Percentiles rank a stretch among this genome's conserved stretches.
These are phyloP conservation scores for Eristalis tenax DNA, from an alignment of 2,888 invertebrate genomes.

Conservation along the genomic window DNA sequence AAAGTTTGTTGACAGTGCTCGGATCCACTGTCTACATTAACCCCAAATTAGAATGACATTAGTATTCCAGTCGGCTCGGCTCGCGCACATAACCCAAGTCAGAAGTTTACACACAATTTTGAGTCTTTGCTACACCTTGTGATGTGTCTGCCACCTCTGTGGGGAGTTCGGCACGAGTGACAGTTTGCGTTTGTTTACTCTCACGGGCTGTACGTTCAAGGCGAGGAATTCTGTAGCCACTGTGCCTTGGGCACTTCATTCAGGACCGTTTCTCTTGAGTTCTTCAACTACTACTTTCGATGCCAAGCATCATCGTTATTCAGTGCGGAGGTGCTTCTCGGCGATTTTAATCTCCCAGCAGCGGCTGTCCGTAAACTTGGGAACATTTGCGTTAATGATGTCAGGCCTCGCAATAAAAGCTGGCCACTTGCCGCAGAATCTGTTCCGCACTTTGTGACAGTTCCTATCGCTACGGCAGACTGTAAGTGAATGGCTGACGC, in stretches of 20 bases:
- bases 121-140: not conserved
- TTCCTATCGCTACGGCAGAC: not conserved
- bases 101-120: not conserved
- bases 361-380: too few relatives aligned
- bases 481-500: not conserved
- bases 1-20: not conserved
- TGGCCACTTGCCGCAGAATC: not conserved
- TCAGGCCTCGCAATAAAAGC: not conserved
- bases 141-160: not conserved
- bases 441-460: not conserved
- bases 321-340: not conserved
- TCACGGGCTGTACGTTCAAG: not conserved
- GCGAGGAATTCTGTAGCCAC: not conserved
- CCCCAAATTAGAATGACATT: not conserved
- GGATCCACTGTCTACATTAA: not conserved
- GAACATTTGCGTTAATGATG: not conserved
- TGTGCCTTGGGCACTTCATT: too few relatives aligned
- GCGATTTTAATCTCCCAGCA: not conserved
- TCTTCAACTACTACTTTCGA: not conserved
- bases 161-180: not conserved
- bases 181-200: not conserved
- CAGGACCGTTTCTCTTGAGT: not conserved
- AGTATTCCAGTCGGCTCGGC: not conserved
- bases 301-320: not conserved
- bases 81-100: not conserved